These are phyloP conservation scores for Eilema sororculum DNA, from an alignment of 2,888 invertebrate genomes.

Conservation along the genomic window DNA sequence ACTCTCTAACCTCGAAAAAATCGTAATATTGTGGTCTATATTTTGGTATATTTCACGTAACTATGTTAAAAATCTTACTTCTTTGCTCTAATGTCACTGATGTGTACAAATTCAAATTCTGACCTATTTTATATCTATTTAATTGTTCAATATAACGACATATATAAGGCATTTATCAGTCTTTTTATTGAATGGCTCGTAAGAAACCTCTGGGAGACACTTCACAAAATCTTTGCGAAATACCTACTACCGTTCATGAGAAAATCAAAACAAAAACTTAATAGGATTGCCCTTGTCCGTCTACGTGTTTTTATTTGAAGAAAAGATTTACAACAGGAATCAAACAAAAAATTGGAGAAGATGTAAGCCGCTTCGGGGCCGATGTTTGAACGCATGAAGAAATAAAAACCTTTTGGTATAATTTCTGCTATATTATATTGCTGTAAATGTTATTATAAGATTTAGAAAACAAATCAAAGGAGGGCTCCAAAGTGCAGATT, in stretches of 20 bases:
- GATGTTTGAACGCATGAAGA: slow-evolving; percentile 24
- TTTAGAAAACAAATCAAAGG: slow-evolving; percentile 1
- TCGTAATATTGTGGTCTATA: too few species aligned
- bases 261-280: slow-evolving; percentile 8
- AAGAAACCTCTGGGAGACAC: background rate
- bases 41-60: too few species aligned
- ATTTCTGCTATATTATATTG: slow-evolving; percentile 23
- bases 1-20: too few species aligned
- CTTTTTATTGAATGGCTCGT: background rate
- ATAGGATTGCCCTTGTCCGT: slow-evolving; percentile 29
- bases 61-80: too few species aligned
- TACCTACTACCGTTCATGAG: background rate
- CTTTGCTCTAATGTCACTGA: too few species aligned
- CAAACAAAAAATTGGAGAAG: slow-evolving; percentile 43
- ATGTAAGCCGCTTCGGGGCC: slow-evolving; percentile 41
- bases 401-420: slow-evolving; percentile 39
- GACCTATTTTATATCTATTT: too few species aligned
- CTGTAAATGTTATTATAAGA: slow-evolving; percentile 6
- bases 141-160: too few species aligned
- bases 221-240: too few species aligned
- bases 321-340: slow-evolving; percentile 36
- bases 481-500: too few species aligned
- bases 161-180: background rate
- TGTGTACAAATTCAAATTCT: background rate
- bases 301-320: slow-evolving; percentile 32